Evolutionary conservation across 2,797 vertebrate species (phyloP).

Genomic region (Lagorchestes hirsutus): DNA sequence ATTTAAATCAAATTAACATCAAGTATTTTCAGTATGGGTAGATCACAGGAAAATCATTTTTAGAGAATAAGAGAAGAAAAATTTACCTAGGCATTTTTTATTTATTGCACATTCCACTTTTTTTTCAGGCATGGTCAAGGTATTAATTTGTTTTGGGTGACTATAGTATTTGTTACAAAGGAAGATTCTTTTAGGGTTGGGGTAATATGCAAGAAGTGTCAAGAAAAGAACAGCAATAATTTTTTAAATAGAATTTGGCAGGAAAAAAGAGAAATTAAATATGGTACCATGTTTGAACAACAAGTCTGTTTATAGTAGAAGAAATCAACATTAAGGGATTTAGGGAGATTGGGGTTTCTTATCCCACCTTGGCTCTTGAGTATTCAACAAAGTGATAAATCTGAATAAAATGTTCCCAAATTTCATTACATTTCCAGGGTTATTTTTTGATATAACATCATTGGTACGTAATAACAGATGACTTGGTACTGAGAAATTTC

Average conservation of each 20-base stretch:
- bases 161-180: not conserved
- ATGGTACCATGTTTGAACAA: not conserved
- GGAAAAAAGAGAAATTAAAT: too few species aligned
- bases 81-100: not conserved
- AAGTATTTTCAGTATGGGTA: not conserved
- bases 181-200: not conserved
- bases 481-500: not conserved
- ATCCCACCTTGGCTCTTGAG: not conserved
- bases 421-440: not conserved
- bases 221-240: not conserved
- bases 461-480: not conserved
- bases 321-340: too few species aligned
- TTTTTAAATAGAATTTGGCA: not conserved
- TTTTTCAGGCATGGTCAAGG: not conserved
- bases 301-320: not conserved
- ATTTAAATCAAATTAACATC: not conserved
- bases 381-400: not conserved
- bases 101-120: not conserved
- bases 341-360: not conserved
- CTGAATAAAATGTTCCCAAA: not conserved
- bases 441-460: not conserved
- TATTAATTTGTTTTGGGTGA: not conserved
- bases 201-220: not conserved
- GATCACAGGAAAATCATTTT: not conserved
- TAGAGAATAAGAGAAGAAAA: not conserved